Base-by-base conservation (phyloP, 2,797 vertebrate species). In the Platalea minor region DNA sequence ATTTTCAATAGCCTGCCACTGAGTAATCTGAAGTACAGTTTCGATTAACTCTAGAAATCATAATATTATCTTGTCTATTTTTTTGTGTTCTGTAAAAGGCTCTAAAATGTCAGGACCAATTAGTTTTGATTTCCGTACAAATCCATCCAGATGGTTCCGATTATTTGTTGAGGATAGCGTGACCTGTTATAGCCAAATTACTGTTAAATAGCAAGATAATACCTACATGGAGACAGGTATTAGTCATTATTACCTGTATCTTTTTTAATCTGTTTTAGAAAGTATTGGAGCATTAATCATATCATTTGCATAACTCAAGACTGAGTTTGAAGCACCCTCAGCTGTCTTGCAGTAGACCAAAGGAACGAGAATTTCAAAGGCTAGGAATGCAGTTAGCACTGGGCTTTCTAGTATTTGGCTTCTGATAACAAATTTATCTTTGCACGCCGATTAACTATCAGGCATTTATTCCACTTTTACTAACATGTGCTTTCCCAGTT, bases 101-200 rank as follows among this genome's bases (percentile, higher is more conserved):
- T 94, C 35, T 91, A 72, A 96, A 96, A 91, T 48, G 81, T 79
- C 85, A 97, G 51, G 75, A 97, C 97, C 96, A 97, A 94, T 98
- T 97, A 96, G 69, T 90, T 97, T 98, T 94, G 88, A 93, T 97
- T 93, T 98, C 72, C 89, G 94, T 92, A 97, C 95, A 93, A 97
- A 37, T 97, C 85, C 75, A 73, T 87, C 92, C 92, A 97, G 94
- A 97, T 97, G 95, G 75, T 90, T 97, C 76, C 89, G 69, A 95
- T 95, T 96, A 97, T 98, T 96, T 96, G 33, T 82, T 95, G 94
- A 95, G 77, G 90, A 85, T 59, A 95, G 68, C 57, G 3, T 37
- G 25, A 86, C 29, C 35, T 33, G 20, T 29, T 81, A 65, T 7
- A 90, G 37, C 14, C 43, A 68, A 81, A 88, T 86, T 88, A 43